Base-by-base conservation (phyloP, 2,888 invertebrate species). In the Listrodromus nycthemerus region DNA sequence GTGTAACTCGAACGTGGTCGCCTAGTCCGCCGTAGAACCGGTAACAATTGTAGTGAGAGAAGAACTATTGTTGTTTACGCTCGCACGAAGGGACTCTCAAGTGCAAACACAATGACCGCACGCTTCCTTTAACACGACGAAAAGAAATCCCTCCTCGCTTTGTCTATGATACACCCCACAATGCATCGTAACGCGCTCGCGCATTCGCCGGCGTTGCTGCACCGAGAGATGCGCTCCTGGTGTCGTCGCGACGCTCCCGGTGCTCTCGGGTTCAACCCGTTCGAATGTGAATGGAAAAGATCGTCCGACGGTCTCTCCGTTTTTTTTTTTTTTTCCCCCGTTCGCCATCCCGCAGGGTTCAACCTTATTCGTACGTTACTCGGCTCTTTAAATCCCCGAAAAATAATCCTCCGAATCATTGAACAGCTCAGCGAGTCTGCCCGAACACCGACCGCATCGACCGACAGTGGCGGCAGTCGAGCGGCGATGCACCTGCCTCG, bases 71-170 rank as follows among this genome's bases (percentile, higher is more conserved):
- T 84, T 80, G 77, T 33, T 61, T 61, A 21, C 58, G n/a, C 41
- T 61, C 45, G 77, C 83, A 70, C 83, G 76, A 80, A 16, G 61
- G 71, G 74, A 66, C 61, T 73, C 61, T 67, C 76, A 48, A 77
- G 79, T 79, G 74, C 55, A 70, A 76, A 84, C 85, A 90, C 90
- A 90, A 89, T 90, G 87, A 89, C 82, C 79, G 87, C 89, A 88
- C 88, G 89, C 89, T 90, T 91, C 90, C 90, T 89, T 90, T 88
- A 88, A 89, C 89, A 89, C 87, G 87, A 89, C 89, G 90, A 90
- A 91, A 91, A 91, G 91, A 91, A 91, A 91, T 91, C 75, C 63
- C 77, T 76, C 33, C 90, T 89, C 79, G 90, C 91, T 91, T 91
- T 91, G 91, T 91, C 90, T 90, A 90, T 89, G 90, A 91, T 88